Evolutionary conservation across 1,140 invertebrate genomes (phyloP), one percentile per base, ranked within the genome.

Genomic region (Apis dorsata): DNA sequence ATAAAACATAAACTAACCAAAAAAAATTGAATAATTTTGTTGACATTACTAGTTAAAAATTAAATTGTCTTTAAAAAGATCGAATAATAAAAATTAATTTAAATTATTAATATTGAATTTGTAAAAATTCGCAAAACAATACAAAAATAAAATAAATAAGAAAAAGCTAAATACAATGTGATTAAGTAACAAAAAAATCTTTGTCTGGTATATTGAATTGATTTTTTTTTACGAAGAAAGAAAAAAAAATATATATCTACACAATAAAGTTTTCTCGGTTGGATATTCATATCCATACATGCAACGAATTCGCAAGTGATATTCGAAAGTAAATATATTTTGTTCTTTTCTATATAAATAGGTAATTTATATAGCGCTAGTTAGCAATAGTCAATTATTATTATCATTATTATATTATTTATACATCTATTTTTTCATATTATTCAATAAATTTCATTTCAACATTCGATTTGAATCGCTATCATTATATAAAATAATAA

Each of bases 111-210:
- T 21, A 44, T 13, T 49, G 11, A 51, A 51, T 21, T 69, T 15
- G 11, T 12, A 68, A 34, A 49, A 49, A 68, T 68, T 44, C 66
- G 11, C 13, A n/a, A 21, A 21, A 69, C 44, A 15, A 51, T 5
- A 0, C 9, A 57, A 4, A 57, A 55, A 4, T 0, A 12, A 34
- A 73, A 51, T 21, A 34, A 19, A 34, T n/a, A n/a, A 55, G 15
- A 11, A 62, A 77, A 77, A 77, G 62, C 11, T n/a, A 19, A 34
- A 12, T 2, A 11, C n/a, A 17, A 19, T 34, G 8, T 5, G 63
- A 66, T 66, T 53, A 44, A 77, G 75, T n/a, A 77, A 77, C 51
- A 28, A 59, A 60, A 19, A 76, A 77, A 77, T 15, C 10, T 3
- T 57, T 44, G 44, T 77, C 34, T n/a, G n/a, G 24, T n/a, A 55